A percentile compares a stretch with the other conserved stretches of the same genome.
phyloP scores from a whole-genome alignment of 30 jellyfish, hydroid and myxozoan genomes.

The Cassiopea andromeda region DNA sequence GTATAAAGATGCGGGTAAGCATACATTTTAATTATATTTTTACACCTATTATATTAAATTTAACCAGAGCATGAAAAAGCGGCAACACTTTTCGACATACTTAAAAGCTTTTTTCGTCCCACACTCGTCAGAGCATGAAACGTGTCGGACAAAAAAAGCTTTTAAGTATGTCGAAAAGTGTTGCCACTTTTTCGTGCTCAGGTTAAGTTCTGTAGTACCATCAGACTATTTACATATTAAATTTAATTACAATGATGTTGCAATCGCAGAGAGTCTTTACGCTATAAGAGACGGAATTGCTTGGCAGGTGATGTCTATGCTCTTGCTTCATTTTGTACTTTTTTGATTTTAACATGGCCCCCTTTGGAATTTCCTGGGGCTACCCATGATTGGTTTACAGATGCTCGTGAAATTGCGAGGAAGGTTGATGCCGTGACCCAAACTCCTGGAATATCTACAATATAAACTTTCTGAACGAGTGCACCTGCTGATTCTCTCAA shows the following conservation, averaged over 20 bases:
- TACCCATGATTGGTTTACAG: conserved; percentile 3
- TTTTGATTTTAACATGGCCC: conserved; percentile 13
- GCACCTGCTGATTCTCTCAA: background rate
- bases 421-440: conserved; percentile 1
- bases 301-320: background rate
- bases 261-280: conserved; percentile 1
- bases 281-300: background rate
- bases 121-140: too few relatives aligned
- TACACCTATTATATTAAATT: too few relatives aligned
- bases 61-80: too few relatives aligned
- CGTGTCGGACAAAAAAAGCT: too few relatives aligned
- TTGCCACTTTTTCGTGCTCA: too few relatives aligned
- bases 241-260: background rate
- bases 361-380: background rate
- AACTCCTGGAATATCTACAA: conserved; percentile 8
- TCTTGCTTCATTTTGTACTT: background rate
- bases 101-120: too few relatives aligned
- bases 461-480: background rate
- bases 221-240: too few relatives aligned
- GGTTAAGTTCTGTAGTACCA: too few relatives aligned
- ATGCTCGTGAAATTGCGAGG: background rate
- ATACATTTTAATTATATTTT: too few relatives aligned
- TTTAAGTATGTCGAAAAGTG: too few relatives aligned
- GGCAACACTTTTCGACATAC: too few relatives aligned
- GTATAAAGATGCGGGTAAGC: too few relatives aligned